Evolutionary conservation across 2,113 vertebrate species (phyloP), one percentile per base, ranked within the genome.

Genomic region (Talpa occidentalis): DNA sequence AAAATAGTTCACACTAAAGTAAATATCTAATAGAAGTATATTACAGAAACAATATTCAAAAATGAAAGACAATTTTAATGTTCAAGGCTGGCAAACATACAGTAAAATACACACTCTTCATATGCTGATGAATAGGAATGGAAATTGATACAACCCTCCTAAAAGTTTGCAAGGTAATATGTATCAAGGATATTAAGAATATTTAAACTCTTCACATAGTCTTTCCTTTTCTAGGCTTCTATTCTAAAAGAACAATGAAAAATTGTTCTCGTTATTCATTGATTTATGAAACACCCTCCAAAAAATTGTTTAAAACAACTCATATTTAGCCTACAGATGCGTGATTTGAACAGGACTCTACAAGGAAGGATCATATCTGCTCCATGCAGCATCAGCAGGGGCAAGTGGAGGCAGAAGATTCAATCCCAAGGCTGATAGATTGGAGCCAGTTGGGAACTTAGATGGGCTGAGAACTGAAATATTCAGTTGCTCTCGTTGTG

Each of bases 221-320:
- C 22, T 81, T 52, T 85, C 19, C 59, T 84, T 81, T 90, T 59
- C n/a, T 67, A 91, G 78, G 35, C 40, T 40, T 85, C 21, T 91
- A 54, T 28, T 80, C 14, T 86, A 85, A 91, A 37, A 85, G 16
- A 44, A 74, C 3, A 52, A 69, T 30, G 5, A 72, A 40, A 91
- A 88, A 64, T 42, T 49, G 6, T 70, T 67, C 35, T 49, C 5
- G 30, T 49, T 83, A 73, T 90, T 76, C 84, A 81, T 52, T 73
- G 62, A 26, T 59, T 2, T 62, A 10, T 35, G 78, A 94, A 19
- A 88, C 64, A 76, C 52, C n/a, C 69, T 78, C 56, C 22, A 90
- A 87, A 73, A 81, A 76, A 8, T 47, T 80, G 37, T 40, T 85
- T 77, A 70, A 91, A 60, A 94, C 32, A 88, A 56, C 47, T 44